Base-by-base conservation (phyloP, 2,113 vertebrate species). In the Aix galericulata region DNA sequence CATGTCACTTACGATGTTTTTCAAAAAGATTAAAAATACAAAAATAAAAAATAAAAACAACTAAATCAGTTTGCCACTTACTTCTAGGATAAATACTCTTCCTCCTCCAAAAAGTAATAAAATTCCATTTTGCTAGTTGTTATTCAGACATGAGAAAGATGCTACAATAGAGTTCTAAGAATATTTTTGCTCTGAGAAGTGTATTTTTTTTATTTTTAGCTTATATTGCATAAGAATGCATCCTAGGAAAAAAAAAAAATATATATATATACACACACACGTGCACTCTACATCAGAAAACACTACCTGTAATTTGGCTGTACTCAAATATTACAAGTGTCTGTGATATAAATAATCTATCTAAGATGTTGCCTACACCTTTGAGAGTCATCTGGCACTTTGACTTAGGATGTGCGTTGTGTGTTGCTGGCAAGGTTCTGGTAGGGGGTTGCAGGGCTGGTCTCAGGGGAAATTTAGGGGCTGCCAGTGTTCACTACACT, bases 371-470 rank as follows among this genome's bases (percentile, higher is more conserved):
- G 63, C 38, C 5, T 31, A 6, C 7, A 22, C 3, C 14, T 56
- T 8, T 66, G 53, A 53, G 14, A 29, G 40, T 34, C 17, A 36
- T 44, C n/a, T 72, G 40, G 10, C 10, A 29, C 14, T 14, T 27
- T 27, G 6, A 3, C 36, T 31, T 22, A 32, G 75, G 29, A 7
- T 48, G 23, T 36, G 13, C n/a, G 0, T 2, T 48, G 13, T 40
- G 46, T 25, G 46, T 25, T 58, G n/a, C 40, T 42, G 58, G 40
- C 34, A 20, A 21, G 42, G 40, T 34, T 16, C 0, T 75, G 26
- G 3, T 58, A 13, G 0, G 0, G 8, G 4, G 13, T 4, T 71
- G 38, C 42, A 67, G 13, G 7, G 9, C 7, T 48, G 44, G 2
- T 8, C 32, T 22, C n/a, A 36, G 36, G 17, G 38, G 26, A 32